phyloP scores from a whole-genome alignment of 2,797 vertebrate species.

The Gymnothorax javanicus region DNA sequence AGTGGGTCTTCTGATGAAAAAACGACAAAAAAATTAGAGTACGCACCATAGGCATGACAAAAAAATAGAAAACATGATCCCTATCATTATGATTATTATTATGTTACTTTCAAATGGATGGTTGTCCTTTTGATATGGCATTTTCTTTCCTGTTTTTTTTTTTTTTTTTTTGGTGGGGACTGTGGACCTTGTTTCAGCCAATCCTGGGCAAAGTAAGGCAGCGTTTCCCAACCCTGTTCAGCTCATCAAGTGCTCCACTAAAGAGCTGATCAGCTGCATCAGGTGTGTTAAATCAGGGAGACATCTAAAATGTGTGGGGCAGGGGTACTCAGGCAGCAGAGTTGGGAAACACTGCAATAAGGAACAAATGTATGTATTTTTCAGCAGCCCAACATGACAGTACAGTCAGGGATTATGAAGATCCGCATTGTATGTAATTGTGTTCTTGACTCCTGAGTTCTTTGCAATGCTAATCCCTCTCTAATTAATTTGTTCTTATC shows the following conservation, averaged over 20 bases:
- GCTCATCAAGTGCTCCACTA: no score
- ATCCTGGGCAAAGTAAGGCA: not conserved
- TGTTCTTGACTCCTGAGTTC: not conserved
- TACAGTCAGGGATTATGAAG: conserved; percentile 4
- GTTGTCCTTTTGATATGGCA: not conserved
- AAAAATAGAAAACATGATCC: not conserved
- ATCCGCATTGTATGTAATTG: not conserved
- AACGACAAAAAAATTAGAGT: not conserved
- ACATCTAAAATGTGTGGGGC: no score
- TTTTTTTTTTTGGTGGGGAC: no score
- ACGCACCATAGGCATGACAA: not conserved
- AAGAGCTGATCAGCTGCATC: no score
- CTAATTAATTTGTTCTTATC: conserved; percentile 63
- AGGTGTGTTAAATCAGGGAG: no score
- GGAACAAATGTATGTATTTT: not conserved
- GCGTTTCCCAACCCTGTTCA: no score
- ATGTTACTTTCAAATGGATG: not conserved
- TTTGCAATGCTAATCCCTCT: conserved; percentile 51
- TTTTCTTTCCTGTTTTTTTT: not conserved
- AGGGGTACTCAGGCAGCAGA: no score
- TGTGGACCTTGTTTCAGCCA: not conserved
- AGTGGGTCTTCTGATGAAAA: not conserved
- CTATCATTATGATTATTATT: no score
- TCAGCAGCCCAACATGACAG: not conserved
- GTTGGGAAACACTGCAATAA: not conserved